phyloP scores from a whole-genome alignment of 2,888 invertebrate species.

The Amiota communis region DNA sequence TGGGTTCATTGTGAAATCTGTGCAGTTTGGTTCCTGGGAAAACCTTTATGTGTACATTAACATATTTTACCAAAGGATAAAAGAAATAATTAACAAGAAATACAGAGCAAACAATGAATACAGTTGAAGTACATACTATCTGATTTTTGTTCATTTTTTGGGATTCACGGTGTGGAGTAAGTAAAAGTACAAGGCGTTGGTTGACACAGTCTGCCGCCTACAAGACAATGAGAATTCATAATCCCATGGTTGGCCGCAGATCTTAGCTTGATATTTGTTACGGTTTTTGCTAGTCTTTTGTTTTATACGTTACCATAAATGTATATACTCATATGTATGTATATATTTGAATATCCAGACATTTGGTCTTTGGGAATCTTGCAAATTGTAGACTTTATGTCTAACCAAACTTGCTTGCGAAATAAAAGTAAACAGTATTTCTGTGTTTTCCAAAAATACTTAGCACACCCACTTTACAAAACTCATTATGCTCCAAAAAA shows the following conservation, averaged over 20 bases:
- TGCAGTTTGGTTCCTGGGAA: conserved; percentile 46
- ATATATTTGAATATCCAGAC: conserved; percentile 7
- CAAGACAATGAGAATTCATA: conserved; percentile 50
- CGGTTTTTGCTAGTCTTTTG: conserved; percentile 13
- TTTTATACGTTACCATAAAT: no score
- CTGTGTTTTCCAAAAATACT: not conserved
- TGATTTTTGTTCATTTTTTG: not conserved
- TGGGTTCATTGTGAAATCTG: conserved; percentile 51
- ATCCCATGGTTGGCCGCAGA: conserved; percentile 59
- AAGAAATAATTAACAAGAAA: conserved; percentile 38
- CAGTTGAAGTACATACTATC: conserved; percentile 53
- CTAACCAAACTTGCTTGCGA: conserved; percentile 3
- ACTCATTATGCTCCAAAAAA: conserved; percentile 52
- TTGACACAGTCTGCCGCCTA: conserved; percentile 42
- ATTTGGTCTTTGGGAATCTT: not conserved
- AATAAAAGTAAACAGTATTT: not conserved
- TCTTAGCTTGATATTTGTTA: conserved; percentile 20
- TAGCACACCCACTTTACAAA: conserved; percentile 60
- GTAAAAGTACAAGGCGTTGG: conserved; percentile 18
- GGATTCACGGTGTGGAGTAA: not conserved
- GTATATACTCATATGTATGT: no score
- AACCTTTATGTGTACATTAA: conserved; percentile 58
- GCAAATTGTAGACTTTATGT: conserved; percentile 1
- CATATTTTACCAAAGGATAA: conserved; percentile 47
- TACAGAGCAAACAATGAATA: conserved; percentile 37